Conservation (phyloP, 2,888 invertebrate species). For the Mythimna lalbum region DNA sequence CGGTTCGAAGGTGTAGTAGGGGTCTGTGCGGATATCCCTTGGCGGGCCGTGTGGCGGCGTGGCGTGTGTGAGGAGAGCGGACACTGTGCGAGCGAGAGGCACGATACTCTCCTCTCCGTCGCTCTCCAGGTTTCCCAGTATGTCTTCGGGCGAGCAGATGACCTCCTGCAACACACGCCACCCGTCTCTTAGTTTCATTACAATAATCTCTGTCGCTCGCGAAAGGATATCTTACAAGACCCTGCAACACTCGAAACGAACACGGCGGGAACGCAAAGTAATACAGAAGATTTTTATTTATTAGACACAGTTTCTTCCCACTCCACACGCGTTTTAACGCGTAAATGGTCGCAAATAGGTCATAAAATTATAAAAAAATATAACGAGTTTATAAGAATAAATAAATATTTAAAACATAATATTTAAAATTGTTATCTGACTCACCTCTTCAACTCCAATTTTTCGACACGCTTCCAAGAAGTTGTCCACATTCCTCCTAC, state of each 20-base stretch:
- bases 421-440: slow-evolving; percentile 68
- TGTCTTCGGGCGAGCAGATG: slow-evolving; percentile 92
- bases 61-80: slow-evolving; percentile 84
- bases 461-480: slow-evolving; percentile 98
- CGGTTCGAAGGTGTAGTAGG: slow-evolving; percentile 61
- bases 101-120: slow-evolving; percentile 68
- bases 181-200: slow-evolving; percentile 83
- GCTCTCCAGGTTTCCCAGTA: slow-evolving; percentile 84
- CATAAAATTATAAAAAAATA: neutral
- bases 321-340: too few relatives aligned
- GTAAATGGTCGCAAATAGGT: slow-evolving; percentile 13
- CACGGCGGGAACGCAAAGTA: slow-evolving; percentile 55
- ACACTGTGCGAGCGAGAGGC: slow-evolving; percentile 81
- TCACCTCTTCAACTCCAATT: slow-evolving; percentile 98
- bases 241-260: slow-evolving; percentile 82
- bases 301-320: slow-evolving; percentile 18
- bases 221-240: slow-evolving; percentile 82
- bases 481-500: slow-evolving; percentile 98
- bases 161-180: slow-evolving; percentile 93
- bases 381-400: neutral
- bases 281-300: slow-evolving; percentile 15
- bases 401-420: neutral
- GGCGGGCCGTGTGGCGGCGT: slow-evolving; percentile 84
- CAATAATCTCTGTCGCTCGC: slow-evolving; percentile 74
- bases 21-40: slow-evolving; percentile 86